Evolutionary conservation across 1,140 invertebrate species (phyloP).

Genomic region (Eufriesea mexicana): DNA sequence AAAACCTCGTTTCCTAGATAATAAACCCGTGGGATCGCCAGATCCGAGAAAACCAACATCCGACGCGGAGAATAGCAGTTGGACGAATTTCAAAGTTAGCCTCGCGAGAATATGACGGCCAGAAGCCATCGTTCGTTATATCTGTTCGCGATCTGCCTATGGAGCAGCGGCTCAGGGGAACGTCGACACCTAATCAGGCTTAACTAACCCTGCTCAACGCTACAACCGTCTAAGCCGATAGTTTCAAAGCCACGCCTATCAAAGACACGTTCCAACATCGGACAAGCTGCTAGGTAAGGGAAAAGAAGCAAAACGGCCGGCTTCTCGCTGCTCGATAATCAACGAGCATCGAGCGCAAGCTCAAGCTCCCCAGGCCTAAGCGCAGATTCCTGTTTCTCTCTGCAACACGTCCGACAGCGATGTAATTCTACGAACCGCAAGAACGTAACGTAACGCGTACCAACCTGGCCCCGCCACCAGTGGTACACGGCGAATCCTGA

Average conservation of each 20-base stretch:
- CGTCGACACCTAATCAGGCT: slow-evolving; percentile 39
- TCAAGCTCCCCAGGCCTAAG: slow-evolving; percentile 56
- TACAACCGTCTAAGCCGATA: slow-evolving; percentile 20
- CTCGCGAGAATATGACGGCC: background rate
- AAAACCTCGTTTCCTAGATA: background rate
- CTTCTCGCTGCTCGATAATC: slow-evolving; percentile 54
- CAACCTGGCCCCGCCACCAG: background rate
- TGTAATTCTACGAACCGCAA: slow-evolving; percentile 68
- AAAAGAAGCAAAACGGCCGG: slow-evolving; percentile 1
- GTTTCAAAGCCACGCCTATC: slow-evolving; percentile 42
- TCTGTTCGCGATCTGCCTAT: background rate
- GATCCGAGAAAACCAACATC: too few species aligned
- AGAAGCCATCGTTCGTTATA: background rate
- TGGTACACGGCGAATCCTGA: slow-evolving; percentile 51
- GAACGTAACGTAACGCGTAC: slow-evolving; percentile 68
- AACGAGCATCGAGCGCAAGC: slow-evolving; percentile 36
- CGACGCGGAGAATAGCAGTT: too few species aligned
- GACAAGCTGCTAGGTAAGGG: background rate
- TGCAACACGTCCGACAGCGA: slow-evolving; percentile 48
- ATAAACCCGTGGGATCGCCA: background rate
- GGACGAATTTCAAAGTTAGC: background rate
- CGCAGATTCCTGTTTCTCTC: slow-evolving; percentile 69
- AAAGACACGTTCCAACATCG: slow-evolving; percentile 21
- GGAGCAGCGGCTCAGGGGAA: background rate
- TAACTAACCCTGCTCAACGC: slow-evolving; percentile 16